Conservation (phyloP, 2,888 invertebrate species). For the Patella depressa region DNA sequence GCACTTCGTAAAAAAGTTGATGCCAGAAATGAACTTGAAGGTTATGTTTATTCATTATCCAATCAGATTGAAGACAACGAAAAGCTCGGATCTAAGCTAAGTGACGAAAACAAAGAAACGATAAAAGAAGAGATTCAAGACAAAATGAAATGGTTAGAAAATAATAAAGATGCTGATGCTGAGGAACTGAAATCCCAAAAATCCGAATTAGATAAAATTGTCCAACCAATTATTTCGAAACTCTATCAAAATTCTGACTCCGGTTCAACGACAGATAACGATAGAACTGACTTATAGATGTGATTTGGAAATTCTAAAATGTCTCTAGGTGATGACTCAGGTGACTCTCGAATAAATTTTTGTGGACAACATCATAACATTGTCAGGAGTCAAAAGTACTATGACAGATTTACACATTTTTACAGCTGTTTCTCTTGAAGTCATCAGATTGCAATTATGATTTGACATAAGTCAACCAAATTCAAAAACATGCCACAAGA, state of each 20-base stretch:
- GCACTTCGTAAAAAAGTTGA: conserved; percentile 87
- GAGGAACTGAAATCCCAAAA: conserved; percentile 94
- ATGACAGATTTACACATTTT: too few species aligned
- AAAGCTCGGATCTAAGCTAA: conserved; percentile 90
- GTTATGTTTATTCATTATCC: conserved; percentile 95
- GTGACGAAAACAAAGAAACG: conserved; percentile 90
- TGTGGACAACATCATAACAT: too few species aligned
- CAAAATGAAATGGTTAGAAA: conserved; percentile 97
- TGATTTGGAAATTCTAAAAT: too few species aligned
- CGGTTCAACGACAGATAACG: neutral
- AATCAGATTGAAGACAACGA: conserved; percentile 97
- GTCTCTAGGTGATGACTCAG: too few species aligned
- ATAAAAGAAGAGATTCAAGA: conserved; percentile 94
- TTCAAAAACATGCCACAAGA: too few species aligned
- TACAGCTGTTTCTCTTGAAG: too few species aligned
- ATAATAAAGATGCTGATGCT: conserved; percentile 90
- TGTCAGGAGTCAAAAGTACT: too few species aligned
- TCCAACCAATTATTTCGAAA: conserved; percentile 96
- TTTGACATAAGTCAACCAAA: too few species aligned
- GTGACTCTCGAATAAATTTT: too few species aligned
- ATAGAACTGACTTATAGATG: neutral
- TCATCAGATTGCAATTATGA: too few species aligned
- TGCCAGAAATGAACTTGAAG: conserved; percentile 94
- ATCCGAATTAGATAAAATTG: conserved; percentile 93
- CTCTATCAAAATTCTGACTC: conserved; percentile 86